Percentiles rank a stretch among this genome's conserved stretches.
Conservation (phyloP, 1,140 invertebrate genomes). For the honey bee (Apis mellifera) region Amel_HAv3.1 CM009943.2:3655001-3655500, state of each 20-base stretch:
- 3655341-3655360: slow-evolving; percentile 62
- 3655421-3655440: slow-evolving; percentile 72
- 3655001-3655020: slow-evolving; percentile 4
- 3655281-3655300: slow-evolving; percentile 71
- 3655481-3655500: slow-evolving; percentile 41
- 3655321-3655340: slow-evolving; percentile 49
- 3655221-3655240: slow-evolving; percentile 69
- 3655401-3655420: slow-evolving; percentile 73
- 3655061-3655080: slow-evolving; percentile 57
- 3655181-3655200: slow-evolving; percentile 76
- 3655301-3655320: slow-evolving; percentile 73
- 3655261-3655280: slow-evolving; percentile 72
- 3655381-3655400: slow-evolving; percentile 73
- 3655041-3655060: slow-evolving; percentile 64
- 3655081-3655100: slow-evolving; percentile 69
- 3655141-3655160: slow-evolving; percentile 68
- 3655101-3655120: slow-evolving; percentile 54
- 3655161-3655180: slow-evolving; percentile 54
- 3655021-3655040: slow-evolving; percentile 6
- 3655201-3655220: slow-evolving; percentile 68
- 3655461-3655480: slow-evolving; percentile 69
- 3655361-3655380: slow-evolving; percentile 70
- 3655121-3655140: slow-evolving; percentile 68
- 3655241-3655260: slow-evolving; percentile 80
- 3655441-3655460: slow-evolving; percentile 43